Conservation (phyloP, 2,113 vertebrate species). For the Edolisoma coerulescens region DNA sequence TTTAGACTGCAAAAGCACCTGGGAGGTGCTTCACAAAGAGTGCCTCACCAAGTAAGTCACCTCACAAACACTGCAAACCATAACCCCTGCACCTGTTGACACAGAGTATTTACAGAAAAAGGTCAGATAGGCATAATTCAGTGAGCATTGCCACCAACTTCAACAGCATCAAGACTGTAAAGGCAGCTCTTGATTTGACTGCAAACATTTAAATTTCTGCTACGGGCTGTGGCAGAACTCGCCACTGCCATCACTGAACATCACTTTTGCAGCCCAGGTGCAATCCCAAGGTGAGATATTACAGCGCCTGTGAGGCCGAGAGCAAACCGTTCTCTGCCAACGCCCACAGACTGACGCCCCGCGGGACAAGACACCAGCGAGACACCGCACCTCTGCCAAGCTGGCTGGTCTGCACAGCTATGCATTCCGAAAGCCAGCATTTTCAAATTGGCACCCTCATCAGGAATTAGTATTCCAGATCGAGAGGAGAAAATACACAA, state of each 20-base stretch:
- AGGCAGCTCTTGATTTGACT: neutral
- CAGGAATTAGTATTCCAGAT: neutral
- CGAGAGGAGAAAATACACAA: neutral
- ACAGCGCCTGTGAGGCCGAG: rapidly evolving
- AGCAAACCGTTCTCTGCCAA: rapidly evolving
- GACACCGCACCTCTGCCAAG: neutral
- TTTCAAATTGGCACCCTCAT: neutral
- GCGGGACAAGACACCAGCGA: rapidly evolving
- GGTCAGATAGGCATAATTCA: neutral
- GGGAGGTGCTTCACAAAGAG: neutral
- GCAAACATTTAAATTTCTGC: neutral
- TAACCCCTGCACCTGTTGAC: neutral
- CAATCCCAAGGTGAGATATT: too few species aligned
- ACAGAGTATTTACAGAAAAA: neutral
- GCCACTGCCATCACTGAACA: neutral
- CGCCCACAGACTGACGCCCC: neutral
- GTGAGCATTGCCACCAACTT: neutral
- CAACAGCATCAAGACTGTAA: neutral
- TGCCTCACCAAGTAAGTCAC: neutral
- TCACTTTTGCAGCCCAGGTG: rapidly evolving
- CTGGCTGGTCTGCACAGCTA: neutral
- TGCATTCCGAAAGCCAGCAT: neutral
- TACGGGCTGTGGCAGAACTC: neutral
- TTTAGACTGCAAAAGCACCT: neutral
- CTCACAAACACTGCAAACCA: neutral